Base-by-base conservation (phyloP, 2,888 invertebrate genomes). In the Boloria selene region DNA sequence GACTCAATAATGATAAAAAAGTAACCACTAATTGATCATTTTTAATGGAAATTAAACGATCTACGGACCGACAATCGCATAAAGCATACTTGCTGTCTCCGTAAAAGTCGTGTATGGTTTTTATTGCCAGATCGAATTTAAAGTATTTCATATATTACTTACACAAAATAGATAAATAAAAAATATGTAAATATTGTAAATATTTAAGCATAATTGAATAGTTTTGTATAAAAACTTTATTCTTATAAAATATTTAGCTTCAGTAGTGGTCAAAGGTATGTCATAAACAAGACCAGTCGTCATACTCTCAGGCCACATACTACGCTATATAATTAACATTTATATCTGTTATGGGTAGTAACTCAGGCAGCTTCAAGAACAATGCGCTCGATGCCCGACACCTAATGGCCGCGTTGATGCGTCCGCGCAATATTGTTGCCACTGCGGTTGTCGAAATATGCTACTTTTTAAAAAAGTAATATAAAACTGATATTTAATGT, bases 61-160 rank as follows among this genome's bases (percentile, higher is more conserved):
- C 79, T 79, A 73, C 78, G 75, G 81, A 76, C 78, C 76, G 82
- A 77, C 82, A 72, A 76, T 74, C 66, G 75, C 83, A 85, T 89
- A 90, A 89, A 88, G 78, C 80, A 86, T 87, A 79, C 71, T 72
- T 76, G 73, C 82, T 81, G 86, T 86, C 85, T 80, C 88, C 87
- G 76, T 90, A 89, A 88, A 90, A 86, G 84, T 84, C 85, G 79
- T 80, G 86, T 87, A 88, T 79, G 88, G 88, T 88, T 90, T 89
- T 88, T 87, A 84, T 79, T 84, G 83, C 81, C 84, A 79, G 83
- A 80, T 79, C 74, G 75, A 73, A 77, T 80, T 82, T 77, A 81
- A 82, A 86, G 85, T 87, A 82, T 78, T 80, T 84, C 78, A 81
- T 88, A 88, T 86, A 84, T 47, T 87, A 82, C 83, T 82, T 81